Percentiles rank a stretch among this genome's conserved stretches.
Conservation (phyloP, 2,888 invertebrate species). For the Beris chalybata region DNA sequence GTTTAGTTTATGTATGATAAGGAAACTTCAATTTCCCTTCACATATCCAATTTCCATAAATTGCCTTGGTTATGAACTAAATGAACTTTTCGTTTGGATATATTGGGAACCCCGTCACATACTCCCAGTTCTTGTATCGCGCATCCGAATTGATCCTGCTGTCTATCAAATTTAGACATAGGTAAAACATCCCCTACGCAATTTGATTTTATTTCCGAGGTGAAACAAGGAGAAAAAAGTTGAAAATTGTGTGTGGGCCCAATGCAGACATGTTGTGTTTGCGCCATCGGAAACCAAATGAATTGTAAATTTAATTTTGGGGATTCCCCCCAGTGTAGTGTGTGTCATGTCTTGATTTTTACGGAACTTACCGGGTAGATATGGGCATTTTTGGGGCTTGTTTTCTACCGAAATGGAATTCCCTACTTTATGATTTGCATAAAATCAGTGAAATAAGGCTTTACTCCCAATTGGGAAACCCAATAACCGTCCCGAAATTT, state of each 20-base stretch:
- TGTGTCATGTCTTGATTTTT: not conserved
- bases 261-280: not conserved
- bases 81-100: too few species aligned
- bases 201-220: too few species aligned
- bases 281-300: slow-evolving; percentile 1
- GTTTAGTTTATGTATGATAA: slow-evolving; percentile 7
- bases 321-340: not conserved
- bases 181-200: too few species aligned
- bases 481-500: too few species aligned
- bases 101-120: too few species aligned
- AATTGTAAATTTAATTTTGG: slow-evolving; percentile 6
- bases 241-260: too few species aligned
- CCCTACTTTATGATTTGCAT: not conserved
- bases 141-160: not conserved
- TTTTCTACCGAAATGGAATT: not conserved
- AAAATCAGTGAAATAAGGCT: slow-evolving; percentile 1
- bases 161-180: not conserved
- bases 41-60: slow-evolving; percentile 19
- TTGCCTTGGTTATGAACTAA: not conserved
- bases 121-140: too few species aligned
- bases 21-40: slow-evolving; percentile 14
- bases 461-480: not conserved
- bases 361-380: not conserved
- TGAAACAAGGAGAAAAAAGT: too few species aligned
- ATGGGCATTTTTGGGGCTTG: not conserved